Conservation (phyloP, 2,797 vertebrate genomes). For the Falco novaeseelandiae region DNA sequence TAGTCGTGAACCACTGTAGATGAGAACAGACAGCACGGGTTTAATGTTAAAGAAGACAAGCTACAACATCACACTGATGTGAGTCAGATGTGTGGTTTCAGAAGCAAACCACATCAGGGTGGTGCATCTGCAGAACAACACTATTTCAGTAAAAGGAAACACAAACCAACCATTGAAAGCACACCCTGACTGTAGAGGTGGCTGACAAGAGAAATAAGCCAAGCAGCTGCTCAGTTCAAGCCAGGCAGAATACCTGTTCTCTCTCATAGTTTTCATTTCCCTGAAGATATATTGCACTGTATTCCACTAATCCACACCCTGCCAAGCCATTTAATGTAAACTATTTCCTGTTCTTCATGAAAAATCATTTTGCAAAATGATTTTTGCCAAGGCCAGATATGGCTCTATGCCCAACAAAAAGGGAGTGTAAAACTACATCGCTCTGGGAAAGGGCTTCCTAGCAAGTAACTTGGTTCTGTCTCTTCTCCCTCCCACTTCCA, state of each 20-base stretch:
- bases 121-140: not conserved
- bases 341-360: not conserved
- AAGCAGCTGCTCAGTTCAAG: not conserved
- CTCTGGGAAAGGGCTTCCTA: not conserved
- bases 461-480: not conserved
- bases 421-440: not conserved
- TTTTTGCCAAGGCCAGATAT: not conserved
- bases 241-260: not conserved
- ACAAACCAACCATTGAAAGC: not conserved
- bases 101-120: not conserved
- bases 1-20: slow-evolving; percentile 77
- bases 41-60: not conserved
- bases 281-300: not conserved
- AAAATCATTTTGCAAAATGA: not conserved
- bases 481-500: not conserved
- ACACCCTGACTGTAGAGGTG: not conserved
- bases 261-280: not conserved
- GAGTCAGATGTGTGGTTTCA: not conserved
- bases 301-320: not conserved
- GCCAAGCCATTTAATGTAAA: not conserved
- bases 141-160: not conserved
- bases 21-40: not conserved
- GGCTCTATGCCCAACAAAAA: not conserved
- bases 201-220: not conserved
- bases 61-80: not conserved